phyloP scores from a whole-genome alignment of 2,888 invertebrate genomes.

The Muschampia plurimacula region DNA sequence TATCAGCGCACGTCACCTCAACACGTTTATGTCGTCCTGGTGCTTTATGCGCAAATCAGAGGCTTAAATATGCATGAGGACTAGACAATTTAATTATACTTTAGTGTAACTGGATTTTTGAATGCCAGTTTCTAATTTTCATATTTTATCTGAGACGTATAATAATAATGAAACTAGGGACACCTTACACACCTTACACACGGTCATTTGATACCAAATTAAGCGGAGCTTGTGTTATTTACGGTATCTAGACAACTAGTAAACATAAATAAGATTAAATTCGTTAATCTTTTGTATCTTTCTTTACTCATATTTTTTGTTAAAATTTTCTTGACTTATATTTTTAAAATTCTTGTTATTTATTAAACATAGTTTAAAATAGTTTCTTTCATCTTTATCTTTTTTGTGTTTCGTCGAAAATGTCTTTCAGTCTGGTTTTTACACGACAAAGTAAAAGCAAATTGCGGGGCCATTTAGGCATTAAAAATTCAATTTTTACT shows the following conservation, averaged over 20 bases:
- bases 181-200: no score
- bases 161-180: no score
- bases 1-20: constrained; percentile 61
- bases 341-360: not conserved
- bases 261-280: not conserved
- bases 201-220: no score
- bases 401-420: not conserved
- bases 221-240: no score
- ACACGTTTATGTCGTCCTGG: constrained; percentile 21
- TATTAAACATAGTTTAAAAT: not conserved
- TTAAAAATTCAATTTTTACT: constrained; percentile 24
- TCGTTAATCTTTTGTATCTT: no score
- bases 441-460: not conserved
- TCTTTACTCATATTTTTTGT: not conserved
- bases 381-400: not conserved
- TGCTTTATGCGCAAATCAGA: constrained; percentile 9
- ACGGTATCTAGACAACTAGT: no score
- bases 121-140: not conserved
- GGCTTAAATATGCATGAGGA: constrained; percentile 7
- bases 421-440: not conserved
- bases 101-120: not conserved
- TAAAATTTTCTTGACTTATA: not conserved
- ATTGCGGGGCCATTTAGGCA: constrained; percentile 20
- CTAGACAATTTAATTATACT: not conserved
- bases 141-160: not conserved